Evolutionary conservation across 37 sponge, comb jelly and placozoan species (phyloP).

Genomic region (Amphimedon queenslandica): DNA sequence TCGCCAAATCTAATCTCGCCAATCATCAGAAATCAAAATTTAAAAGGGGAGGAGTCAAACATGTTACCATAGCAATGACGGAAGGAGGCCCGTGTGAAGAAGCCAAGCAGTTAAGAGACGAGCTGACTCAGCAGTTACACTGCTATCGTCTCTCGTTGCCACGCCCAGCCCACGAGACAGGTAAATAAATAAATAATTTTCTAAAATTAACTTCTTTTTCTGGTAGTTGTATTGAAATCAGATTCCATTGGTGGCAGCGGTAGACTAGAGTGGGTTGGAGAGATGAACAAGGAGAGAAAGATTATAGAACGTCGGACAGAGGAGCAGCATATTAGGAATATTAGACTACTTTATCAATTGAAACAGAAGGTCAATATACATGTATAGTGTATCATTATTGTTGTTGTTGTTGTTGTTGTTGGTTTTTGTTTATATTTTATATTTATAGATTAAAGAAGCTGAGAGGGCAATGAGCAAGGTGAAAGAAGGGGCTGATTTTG

Average conservation of each 20-base stretch:
- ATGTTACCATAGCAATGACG: no score
- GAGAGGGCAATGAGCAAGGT: background rate
- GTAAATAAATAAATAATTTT: no score
- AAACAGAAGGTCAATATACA: slow-evolving; percentile 40
- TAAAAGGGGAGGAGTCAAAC: no score
- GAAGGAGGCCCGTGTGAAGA: background rate
- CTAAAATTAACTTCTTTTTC: no score
- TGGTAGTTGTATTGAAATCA: no score
- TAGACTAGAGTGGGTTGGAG: slow-evolving; percentile 30
- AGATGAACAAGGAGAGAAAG: slow-evolving; percentile 19
- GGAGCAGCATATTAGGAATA: slow-evolving; percentile 41
- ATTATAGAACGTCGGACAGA: slow-evolving; percentile 24
- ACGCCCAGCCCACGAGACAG: no score
- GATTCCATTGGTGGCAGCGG: background rate
- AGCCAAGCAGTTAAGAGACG: background rate
- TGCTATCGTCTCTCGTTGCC: no score
- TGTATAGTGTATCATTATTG: background rate
- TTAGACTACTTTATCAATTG: slow-evolving; percentile 50
- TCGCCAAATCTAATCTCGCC: no score
- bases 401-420: background rate
- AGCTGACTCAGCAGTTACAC: no score
- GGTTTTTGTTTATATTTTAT: background rate
- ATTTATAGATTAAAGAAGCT: background rate
- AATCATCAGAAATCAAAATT: no score
- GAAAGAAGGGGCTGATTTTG: no score